phyloP scores from a whole-genome alignment of 2,113 vertebrate genomes.

The Lamprologus ornatipinnis region DNA sequence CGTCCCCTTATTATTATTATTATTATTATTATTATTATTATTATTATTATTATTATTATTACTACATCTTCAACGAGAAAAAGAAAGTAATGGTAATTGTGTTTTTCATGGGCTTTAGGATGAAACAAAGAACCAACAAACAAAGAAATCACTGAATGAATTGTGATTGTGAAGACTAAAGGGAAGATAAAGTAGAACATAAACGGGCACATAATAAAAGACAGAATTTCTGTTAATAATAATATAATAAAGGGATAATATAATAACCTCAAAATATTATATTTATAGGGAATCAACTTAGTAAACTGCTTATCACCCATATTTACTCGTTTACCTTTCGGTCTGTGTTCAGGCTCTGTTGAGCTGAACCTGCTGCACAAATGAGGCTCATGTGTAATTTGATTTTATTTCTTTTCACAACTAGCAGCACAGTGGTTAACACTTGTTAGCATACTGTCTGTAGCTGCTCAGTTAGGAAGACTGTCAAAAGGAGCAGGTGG shows the following conservation, averaged over 20 bases:
- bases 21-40: background rate
- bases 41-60: too few species aligned
- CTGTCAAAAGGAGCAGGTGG: background rate
- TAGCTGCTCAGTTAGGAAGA: background rate
- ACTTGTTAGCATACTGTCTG: background rate
- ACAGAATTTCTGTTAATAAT: background rate
- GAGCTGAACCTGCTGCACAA: background rate
- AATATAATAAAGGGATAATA: background rate
- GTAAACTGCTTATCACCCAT: background rate
- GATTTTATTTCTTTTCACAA: background rate
- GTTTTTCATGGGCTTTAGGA: background rate
- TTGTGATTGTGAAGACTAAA: background rate
- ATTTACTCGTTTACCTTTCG: background rate
- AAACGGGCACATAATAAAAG: background rate
- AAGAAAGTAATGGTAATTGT: background rate
- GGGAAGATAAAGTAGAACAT: background rate
- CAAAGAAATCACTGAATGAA: background rate
- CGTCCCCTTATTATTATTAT: background rate
- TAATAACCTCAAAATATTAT: background rate
- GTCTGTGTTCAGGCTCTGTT: background rate
- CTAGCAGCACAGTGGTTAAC: background rate
- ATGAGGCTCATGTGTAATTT: fast-evolving
- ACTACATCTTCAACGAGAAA: background rate
- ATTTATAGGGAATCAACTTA: background rate
- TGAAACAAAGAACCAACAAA: background rate